Evolutionary conservation across 2,113 vertebrate species (phyloP).

Genomic region (Pseudopodoces humilis): DNA sequence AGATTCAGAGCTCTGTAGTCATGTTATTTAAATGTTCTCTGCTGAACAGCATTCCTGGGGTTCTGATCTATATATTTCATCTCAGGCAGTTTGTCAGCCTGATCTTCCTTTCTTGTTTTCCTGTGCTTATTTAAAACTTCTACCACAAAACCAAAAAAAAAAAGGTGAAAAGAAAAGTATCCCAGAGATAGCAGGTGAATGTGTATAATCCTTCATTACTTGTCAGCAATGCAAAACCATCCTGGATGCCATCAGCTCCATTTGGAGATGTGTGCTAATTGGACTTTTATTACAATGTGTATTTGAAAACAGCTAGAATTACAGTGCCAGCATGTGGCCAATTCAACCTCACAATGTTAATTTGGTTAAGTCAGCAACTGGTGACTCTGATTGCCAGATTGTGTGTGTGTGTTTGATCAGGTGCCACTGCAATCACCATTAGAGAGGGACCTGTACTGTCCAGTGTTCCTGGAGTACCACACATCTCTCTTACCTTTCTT

Average conservation of each 20-base stretch:
- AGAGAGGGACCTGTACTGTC: background rate
- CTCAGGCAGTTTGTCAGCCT: conserved; percentile 52
- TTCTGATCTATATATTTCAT: background rate
- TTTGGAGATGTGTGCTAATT: conserved; percentile 54
- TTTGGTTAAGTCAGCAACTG: background rate
- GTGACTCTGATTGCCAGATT: background rate
- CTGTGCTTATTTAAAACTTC: conserved; percentile 51
- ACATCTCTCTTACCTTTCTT: background rate
- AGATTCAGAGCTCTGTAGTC: background rate
- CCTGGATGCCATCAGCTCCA: conserved; percentile 6
- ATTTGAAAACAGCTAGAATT: conserved; percentile 71
- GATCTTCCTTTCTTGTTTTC: conserved; percentile 20
- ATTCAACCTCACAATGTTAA: conserved; percentile 4
- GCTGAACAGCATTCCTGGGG: conserved; percentile 9
- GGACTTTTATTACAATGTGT: conserved; percentile 50
- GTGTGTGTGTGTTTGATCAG: background rate
- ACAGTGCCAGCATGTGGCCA: conserved; percentile 55
- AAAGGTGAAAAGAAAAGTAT: background rate
- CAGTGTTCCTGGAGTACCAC: background rate
- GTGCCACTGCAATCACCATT: background rate
- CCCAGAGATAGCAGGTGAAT: background rate
- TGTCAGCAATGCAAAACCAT: background rate
- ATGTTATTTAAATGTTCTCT: conserved; percentile 27
- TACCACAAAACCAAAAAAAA: conserved; percentile 22
- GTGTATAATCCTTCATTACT: conserved; percentile 24